Percentiles rank a stretch among this genome's conserved stretches.
phyloP scores from a whole-genome alignment of 2,888 invertebrate genomes.

The Busseola fusca region DNA sequence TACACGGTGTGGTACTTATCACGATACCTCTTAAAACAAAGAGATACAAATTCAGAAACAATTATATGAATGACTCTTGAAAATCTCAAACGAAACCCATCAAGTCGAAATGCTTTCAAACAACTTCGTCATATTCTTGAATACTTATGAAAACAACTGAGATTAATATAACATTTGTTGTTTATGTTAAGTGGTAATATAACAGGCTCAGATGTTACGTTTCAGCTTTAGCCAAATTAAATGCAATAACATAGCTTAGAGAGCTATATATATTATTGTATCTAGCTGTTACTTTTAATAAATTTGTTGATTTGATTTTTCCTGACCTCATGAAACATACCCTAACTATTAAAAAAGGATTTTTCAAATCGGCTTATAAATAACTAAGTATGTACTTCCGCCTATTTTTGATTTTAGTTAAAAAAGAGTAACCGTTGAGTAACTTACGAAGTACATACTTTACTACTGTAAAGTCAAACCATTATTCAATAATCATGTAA shows the following conservation, averaged over 20 bases:
- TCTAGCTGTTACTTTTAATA: too few species aligned
- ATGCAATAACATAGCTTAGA: constrained; percentile 71
- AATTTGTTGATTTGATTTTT: too few species aligned
- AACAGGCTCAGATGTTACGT: constrained; percentile 71
- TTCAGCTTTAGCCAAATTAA: constrained; percentile 72
- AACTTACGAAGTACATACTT: too few species aligned
- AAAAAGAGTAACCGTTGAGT: too few species aligned
- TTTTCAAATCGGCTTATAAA: too few species aligned
- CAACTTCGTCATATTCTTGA: constrained; percentile 46
- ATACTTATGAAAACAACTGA: constrained; percentile 54
- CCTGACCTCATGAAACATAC: too few species aligned
- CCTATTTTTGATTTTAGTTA: too few species aligned
- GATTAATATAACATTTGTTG: constrained; percentile 45
- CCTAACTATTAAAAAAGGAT: too few species aligned
- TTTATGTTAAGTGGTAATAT: constrained; percentile 55
- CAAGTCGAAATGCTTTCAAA: constrained; percentile 48
- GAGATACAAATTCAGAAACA: constrained; percentile 33
- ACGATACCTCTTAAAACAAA: constrained; percentile 20
- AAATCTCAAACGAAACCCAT: constrained; percentile 44
- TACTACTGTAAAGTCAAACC: too few species aligned
- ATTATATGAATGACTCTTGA: constrained; percentile 42
- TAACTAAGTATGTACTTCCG: too few species aligned
- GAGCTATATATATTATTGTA: constrained; percentile 71
- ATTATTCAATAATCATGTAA: too few species aligned
- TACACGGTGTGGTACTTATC: background rate